Evolutionary conservation across 1,140 invertebrate species (phyloP).

Genomic region (Tetragonula clypearis): DNA sequence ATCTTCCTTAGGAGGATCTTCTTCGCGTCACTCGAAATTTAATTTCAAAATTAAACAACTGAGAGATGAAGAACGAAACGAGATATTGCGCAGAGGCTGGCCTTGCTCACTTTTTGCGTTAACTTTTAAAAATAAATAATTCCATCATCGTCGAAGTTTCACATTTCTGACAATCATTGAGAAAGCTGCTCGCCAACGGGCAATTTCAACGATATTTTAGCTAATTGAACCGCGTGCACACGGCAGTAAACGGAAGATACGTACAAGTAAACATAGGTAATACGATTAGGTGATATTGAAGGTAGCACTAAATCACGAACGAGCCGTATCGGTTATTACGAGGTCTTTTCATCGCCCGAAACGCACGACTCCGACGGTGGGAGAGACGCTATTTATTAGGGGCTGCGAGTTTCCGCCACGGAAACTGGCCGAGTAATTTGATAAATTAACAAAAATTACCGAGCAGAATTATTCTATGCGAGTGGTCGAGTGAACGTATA

Average conservation of each 20-base stretch:
- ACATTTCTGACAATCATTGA: too few species aligned
- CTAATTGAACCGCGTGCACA: not conserved
- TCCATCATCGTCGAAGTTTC: too few species aligned
- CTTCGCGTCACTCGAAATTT: too few species aligned
- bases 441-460: conserved; percentile 31
- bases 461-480: conserved; percentile 17
- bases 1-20: too few species aligned
- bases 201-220: not conserved
- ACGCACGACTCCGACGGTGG: not conserved
- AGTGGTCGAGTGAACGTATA: conserved; percentile 1
- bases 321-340: conserved; percentile 34
- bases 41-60: too few species aligned
- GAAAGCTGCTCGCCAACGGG: not conserved
- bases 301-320: conserved; percentile 2
- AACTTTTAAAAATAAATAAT: too few species aligned
- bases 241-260: not conserved
- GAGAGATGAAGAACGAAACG: too few species aligned
- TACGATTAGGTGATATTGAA: conserved; percentile 2
- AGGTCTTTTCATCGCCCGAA: not conserved
- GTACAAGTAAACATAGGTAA: not conserved
- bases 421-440: conserved; percentile 29
- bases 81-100: too few species aligned
- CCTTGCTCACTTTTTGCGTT: too few species aligned
- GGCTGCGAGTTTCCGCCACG: not conserved
- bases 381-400: conserved; percentile 1